Evolutionary conservation across 2,113 vertebrate species (phyloP), one percentile per base, ranked within the genome.

Genomic region (Tachycineta bicolor): DNA sequence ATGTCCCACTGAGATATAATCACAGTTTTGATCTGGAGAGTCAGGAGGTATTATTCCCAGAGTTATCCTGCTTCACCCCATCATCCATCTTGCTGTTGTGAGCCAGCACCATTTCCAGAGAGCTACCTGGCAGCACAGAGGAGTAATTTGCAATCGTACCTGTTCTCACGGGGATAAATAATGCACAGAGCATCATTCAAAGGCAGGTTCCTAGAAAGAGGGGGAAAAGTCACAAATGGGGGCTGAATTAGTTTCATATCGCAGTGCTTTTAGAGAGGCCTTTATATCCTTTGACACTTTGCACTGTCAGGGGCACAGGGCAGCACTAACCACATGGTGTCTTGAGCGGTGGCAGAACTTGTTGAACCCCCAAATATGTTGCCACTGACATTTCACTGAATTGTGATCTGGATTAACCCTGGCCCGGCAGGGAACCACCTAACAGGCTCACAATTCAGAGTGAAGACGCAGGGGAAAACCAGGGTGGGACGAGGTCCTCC

Each of bases 141-240:
- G 62, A 76, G 50, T 46, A n/a, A 77, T 64, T 78, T 80, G 67
- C 75, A 69, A 79, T 20, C n/a, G 31, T 0, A 9, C 44, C 41
- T 83, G 19, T 44, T 79, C 53, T 85, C 62, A 53, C 1, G 1
- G 1, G 8, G 52, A 9, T 79, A 82, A 93, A 68, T 68, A 89
- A 75, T 11, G 31, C 79, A 47, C 56, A 28, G 31, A 63, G 22
- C 16, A 34, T 60, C 65, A 52, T 47, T 78, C 65, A 96, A 70
- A 87, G 60, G 17, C 52, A 76, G 5, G 49, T 21, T 25, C 39
- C 39, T 34, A 64, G 44, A 74, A 95, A 28, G 3, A 37, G 6
- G 7, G 11, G 25, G 3, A 4, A 71, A 26, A 37, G 8, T 56
- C 39, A 52, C 0, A 0, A 43, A 13, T 2, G 1, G 60, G 64